These are phyloP conservation scores for Pavo muticus DNA, from an alignment of 2,113 vertebrate species.

Conservation along the genomic window DNA sequence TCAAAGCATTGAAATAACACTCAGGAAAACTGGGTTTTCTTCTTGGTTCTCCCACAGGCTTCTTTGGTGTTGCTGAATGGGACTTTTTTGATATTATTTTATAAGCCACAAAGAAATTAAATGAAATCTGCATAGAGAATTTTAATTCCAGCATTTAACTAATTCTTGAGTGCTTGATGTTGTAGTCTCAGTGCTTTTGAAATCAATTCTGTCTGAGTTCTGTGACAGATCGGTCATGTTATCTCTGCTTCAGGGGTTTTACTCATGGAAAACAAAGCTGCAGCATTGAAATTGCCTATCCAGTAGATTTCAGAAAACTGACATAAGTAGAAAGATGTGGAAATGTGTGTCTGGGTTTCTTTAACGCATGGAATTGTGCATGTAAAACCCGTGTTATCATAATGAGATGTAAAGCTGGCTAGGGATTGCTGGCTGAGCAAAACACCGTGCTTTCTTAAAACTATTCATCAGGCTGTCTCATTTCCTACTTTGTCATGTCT, in stretches of 20 bases:
- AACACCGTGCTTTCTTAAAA: not conserved
- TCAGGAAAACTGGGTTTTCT: not conserved
- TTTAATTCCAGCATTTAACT: not conserved
- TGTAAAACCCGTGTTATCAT: constrained; percentile 13
- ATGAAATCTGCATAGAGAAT: not conserved
- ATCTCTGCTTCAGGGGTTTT: constrained; percentile 10
- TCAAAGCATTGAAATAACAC: constrained; percentile 24
- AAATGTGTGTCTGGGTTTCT: not conserved
- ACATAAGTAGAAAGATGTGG: not conserved
- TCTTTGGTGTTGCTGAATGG: not conserved
- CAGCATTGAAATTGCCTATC: not conserved
- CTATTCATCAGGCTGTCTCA: not conserved
- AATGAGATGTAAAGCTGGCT: constrained; percentile 27
- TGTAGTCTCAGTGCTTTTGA: constrained; percentile 1
- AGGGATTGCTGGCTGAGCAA: not conserved
- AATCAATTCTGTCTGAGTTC: not conserved
- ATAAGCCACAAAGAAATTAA: not conserved
- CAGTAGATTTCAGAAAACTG: not conserved
- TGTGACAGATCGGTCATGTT: not conserved
- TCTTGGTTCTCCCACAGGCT: not conserved
- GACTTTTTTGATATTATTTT: not conserved
- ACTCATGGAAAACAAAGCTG: not conserved
- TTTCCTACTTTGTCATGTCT: not conserved
- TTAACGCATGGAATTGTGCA: not conserved
- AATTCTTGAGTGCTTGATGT: not conserved